Percentiles rank a stretch among this genome's conserved stretches.
Conservation (phyloP, 1,140 invertebrate genomes). For the Eubasilissa regina region DNA sequence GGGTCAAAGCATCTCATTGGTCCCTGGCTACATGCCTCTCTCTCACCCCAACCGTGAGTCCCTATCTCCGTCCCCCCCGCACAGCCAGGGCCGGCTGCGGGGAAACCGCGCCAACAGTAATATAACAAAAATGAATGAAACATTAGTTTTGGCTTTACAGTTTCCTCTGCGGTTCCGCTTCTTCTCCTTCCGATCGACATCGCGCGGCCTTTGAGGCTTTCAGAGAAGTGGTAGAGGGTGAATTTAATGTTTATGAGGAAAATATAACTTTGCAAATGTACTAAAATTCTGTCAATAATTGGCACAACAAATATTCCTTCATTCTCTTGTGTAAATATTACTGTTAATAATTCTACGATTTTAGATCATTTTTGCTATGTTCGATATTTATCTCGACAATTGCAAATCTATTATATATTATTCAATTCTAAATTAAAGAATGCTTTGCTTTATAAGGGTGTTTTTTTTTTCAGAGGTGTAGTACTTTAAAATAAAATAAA, state of each 20-base stretch:
- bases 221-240: conserved; percentile 34
- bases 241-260: neutral
- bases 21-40: conserved; percentile 18
- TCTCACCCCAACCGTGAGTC: neutral
- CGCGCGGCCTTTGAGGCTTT: conserved; percentile 52
- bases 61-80: conserved; percentile 19
- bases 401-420: no score
- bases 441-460: no score
- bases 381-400: no score
- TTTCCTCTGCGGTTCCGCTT: conserved; percentile 57
- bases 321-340: no score
- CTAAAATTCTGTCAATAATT: no score
- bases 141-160: conserved; percentile 61
- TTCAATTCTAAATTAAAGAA: no score
- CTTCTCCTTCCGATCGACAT: conserved; percentile 53
- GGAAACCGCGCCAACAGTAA: conserved; percentile 45
- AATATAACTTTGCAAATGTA: no score
- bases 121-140: conserved; percentile 62
- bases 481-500: no score
- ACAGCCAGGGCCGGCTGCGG: neutral
- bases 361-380: no score
- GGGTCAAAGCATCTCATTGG: conserved; percentile 60
- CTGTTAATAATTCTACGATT: no score
- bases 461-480: no score
- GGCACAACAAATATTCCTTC: no score